phyloP scores from a whole-genome alignment of 2,888 invertebrate genomes.

The Orgyia antiqua region DNA sequence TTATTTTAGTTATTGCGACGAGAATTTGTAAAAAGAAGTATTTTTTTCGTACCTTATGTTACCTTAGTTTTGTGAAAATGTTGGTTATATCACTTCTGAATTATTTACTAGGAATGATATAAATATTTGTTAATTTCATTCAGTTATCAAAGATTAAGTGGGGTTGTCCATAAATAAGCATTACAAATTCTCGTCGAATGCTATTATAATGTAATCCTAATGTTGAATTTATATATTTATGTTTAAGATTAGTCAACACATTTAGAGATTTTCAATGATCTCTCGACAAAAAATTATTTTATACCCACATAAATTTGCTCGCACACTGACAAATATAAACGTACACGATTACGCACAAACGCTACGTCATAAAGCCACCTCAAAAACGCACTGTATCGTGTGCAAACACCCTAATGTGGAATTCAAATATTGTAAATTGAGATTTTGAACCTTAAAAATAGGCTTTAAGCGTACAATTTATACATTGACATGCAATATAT shows the following conservation, averaged over 20 bases:
- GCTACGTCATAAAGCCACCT: constrained; percentile 8
- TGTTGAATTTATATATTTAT: constrained; percentile 46
- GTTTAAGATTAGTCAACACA: constrained; percentile 38
- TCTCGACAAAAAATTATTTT: constrained; percentile 28
- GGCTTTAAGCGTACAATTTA: constrained; percentile 40
- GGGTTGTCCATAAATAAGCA: too few species aligned
- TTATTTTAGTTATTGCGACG: constrained; percentile 1
- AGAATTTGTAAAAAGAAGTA: constrained; percentile 10
- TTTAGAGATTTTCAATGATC: constrained; percentile 33
- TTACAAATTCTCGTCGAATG: constrained; percentile 7
- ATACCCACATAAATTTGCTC: constrained; percentile 23
- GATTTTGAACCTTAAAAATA: constrained; percentile 23
- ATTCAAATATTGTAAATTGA: constrained; percentile 25
- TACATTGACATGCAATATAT: constrained; percentile 52
- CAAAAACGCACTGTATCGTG: constrained; percentile 16
- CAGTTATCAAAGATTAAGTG: too few species aligned
- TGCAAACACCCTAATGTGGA: constrained; percentile 23
- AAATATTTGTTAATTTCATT: too few species aligned
- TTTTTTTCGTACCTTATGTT: too few species aligned
- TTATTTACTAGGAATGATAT: too few species aligned
- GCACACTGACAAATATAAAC: constrained; percentile 17
- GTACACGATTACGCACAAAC: constrained; percentile 9
- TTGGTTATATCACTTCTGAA: too few species aligned
- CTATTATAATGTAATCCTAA: constrained; percentile 36
- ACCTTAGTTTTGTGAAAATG: too few species aligned